These are phyloP conservation scores for Zeuzera pyrina DNA, from an alignment of 2,888 invertebrate genomes.

Conservation along the genomic window DNA sequence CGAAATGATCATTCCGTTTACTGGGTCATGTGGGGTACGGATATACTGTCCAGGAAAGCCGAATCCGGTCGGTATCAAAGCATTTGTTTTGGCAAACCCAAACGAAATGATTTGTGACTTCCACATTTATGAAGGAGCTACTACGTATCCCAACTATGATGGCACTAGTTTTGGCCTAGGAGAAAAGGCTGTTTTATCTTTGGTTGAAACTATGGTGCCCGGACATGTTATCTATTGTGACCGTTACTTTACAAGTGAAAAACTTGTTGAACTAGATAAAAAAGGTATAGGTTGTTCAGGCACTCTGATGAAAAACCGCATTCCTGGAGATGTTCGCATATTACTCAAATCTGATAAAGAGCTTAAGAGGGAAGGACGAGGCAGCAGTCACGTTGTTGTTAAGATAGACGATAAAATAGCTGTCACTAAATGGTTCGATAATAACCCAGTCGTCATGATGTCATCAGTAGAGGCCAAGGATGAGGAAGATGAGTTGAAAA, in stretches of 20 bases:
- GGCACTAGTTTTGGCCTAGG: conserved; percentile 1
- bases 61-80: neutral
- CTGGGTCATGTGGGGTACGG: conserved; percentile 8
- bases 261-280: neutral
- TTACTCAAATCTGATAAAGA: neutral
- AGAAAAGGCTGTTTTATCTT: conserved; percentile 1
- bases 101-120: neutral
- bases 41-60: conserved; percentile 9
- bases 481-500: conserved; percentile 9
- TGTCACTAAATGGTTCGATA: conserved; percentile 13
- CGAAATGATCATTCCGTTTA: conserved; percentile 14
- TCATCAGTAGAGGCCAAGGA: conserved; percentile 9
- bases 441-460: conserved; percentile 11
- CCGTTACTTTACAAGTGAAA: conserved; percentile 2
- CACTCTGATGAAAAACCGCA: conserved; percentile 3
- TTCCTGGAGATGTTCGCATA: neutral
- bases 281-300: conserved; percentile 1
- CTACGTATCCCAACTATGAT: conserved; percentile 1
- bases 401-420: conserved; percentile 3
- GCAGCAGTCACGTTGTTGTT: neutral
- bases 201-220: conserved; percentile 1
- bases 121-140: conserved; percentile 1
- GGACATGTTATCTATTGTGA: conserved; percentile 2
- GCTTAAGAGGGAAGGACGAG: neutral
- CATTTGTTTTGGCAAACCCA: conserved; percentile 1